These are phyloP conservation scores for Polia nebulosa DNA, from an alignment of 2,888 invertebrate genomes.

Conservation along the genomic window DNA sequence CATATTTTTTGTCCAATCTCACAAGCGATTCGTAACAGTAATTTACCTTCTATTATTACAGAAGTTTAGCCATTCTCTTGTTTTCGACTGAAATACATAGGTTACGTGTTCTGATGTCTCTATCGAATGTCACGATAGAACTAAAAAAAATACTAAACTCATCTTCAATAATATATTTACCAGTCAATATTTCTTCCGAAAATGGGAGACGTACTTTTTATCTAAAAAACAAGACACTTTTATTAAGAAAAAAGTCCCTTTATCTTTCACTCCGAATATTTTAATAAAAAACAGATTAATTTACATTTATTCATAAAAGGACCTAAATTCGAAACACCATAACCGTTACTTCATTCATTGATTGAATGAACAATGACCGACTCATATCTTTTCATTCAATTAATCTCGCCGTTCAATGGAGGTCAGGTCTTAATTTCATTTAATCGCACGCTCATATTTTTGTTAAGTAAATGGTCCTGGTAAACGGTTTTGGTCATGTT, in stretches of 20 bases:
- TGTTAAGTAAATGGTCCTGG: slow-evolving; percentile 51
- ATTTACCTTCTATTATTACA: slow-evolving; percentile 43
- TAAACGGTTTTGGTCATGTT: slow-evolving; percentile 55
- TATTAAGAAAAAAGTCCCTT: slow-evolving; percentile 1
- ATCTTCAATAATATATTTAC: too few species aligned
- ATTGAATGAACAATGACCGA: slow-evolving; percentile 74
- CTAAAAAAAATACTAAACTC: too few species aligned
- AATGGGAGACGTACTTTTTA: neutral
- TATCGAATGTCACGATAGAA: neutral
- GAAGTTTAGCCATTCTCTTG: slow-evolving; percentile 51
- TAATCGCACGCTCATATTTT: slow-evolving; percentile 58
- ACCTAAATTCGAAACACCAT: slow-evolving; percentile 65
- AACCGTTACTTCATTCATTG: slow-evolving; percentile 64
- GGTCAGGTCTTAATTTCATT: slow-evolving; percentile 69
- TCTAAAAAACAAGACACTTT: slow-evolving; percentile 4
- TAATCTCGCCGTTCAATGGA: slow-evolving; percentile 72
- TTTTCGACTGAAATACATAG: slow-evolving; percentile 25
- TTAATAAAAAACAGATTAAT: slow-evolving; percentile 43
- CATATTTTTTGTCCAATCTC: slow-evolving; percentile 37
- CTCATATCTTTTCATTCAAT: slow-evolving; percentile 77
- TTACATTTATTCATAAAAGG: slow-evolving; percentile 60
- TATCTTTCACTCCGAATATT: slow-evolving; percentile 32
- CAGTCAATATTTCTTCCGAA: neutral
- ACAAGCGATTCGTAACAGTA: slow-evolving; percentile 35
- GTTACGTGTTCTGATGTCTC: neutral